phyloP scores from a whole-genome alignment of 2,888 invertebrate species.

The Tetranychus truncatus region DNA sequence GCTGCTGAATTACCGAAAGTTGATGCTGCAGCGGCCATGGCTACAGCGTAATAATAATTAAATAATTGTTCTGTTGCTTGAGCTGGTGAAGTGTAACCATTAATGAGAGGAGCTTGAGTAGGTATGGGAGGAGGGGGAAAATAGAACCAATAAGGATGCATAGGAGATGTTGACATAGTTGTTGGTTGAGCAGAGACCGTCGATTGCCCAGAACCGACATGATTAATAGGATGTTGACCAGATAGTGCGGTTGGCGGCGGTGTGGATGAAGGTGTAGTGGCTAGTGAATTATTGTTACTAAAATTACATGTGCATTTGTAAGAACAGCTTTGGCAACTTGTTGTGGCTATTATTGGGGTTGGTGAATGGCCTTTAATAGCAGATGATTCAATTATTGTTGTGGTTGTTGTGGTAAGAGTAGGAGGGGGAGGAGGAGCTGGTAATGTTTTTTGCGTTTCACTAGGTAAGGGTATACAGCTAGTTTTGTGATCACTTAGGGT shows the following conservation, averaged over 20 bases:
- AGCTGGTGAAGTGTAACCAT: conserved; percentile 8
- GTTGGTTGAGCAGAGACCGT: neutral
- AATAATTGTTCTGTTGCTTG: conserved; percentile 11
- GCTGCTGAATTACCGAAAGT: neutral
- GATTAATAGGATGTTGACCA: conserved; percentile 6
- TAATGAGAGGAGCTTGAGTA: conserved; percentile 1
- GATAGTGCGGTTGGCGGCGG: conserved; percentile 1
- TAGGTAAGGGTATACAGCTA: neutral
- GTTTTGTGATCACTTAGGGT: neutral
- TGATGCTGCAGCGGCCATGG: conserved; percentile 10
- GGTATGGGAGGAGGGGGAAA: conserved; percentile 6
- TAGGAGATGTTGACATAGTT: neutral
- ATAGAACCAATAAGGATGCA: conserved; percentile 11
- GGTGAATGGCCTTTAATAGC: neutral
- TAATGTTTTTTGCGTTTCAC: neutral
- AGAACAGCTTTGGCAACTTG: conserved; percentile 3
- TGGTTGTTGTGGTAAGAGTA: neutral
- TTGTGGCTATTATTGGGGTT: neutral
- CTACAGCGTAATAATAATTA: conserved; percentile 8
- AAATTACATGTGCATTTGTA: conserved; percentile 5
- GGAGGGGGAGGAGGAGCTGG: neutral
- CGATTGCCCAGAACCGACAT: conserved; percentile 3
- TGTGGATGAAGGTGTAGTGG: conserved; percentile 11
- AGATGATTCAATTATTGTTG: neutral
- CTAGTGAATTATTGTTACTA: conserved; percentile 5